Evolutionary conservation across 2,888 invertebrate genomes (phyloP).

Genomic region (Hermaeophaga mercurialis): DNA sequence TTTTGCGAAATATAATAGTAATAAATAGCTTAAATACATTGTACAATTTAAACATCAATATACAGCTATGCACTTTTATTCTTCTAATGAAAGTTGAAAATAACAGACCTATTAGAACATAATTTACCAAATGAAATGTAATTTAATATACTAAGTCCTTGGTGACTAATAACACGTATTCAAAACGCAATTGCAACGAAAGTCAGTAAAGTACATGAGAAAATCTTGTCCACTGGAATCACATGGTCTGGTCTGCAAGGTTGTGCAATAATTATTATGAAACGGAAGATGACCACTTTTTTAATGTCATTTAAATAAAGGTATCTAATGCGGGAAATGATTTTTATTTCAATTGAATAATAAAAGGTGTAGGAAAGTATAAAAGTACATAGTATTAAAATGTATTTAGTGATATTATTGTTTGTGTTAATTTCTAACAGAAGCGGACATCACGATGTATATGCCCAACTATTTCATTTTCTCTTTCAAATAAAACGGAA

Average conservation of each 20-base stretch:
- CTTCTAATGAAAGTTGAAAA: conserved; percentile 19
- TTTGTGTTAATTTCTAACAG: no score
- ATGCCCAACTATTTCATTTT: conserved; percentile 17
- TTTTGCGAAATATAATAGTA: no score
- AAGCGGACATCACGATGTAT: conserved; percentile 10
- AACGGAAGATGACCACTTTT: conserved; percentile 17
- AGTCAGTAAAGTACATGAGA: conserved; percentile 55
- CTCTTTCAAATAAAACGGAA: conserved; percentile 9
- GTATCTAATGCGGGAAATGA: no score
- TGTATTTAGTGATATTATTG: no score
- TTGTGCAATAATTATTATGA: conserved; percentile 36
- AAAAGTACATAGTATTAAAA: no score
- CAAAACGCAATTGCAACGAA: conserved; percentile 50
- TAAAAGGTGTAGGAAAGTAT: no score
- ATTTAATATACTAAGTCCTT: conserved; percentile 47
- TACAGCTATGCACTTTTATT: conserved; percentile 1
- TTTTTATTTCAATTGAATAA: no score
- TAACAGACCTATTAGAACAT: conserved; percentile 26
- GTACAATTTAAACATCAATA: no score
- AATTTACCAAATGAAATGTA: conserved; percentile 44
- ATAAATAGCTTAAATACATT: no score
- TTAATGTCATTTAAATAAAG: conserved; percentile 7
- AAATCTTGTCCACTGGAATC: conserved; percentile 55
- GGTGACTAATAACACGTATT: conserved; percentile 50
- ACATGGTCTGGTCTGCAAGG: conserved; percentile 56